A percentile compares a stretch with the other conserved stretches of the same genome.
Conservation (phyloP, 2,113 vertebrate species). For the Sapajus apella region DNA sequence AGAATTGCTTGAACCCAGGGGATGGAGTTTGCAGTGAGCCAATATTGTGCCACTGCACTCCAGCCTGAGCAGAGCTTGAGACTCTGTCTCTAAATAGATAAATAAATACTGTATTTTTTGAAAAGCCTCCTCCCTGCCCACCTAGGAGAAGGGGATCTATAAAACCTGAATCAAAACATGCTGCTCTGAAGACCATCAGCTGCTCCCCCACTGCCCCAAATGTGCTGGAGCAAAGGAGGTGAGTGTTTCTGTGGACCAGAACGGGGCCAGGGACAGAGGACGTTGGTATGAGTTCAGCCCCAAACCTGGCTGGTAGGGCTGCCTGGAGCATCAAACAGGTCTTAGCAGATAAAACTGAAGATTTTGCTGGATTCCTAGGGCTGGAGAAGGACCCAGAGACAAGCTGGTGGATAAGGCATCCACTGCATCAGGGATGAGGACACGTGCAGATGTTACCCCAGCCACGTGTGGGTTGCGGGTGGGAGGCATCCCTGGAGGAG, state of each 20-base stretch:
- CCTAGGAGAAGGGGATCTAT: neutral
- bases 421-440: no score
- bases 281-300: neutral
- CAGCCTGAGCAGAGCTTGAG: no score
- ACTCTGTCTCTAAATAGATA: neutral
- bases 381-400: neutral
- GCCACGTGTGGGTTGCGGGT: rapidly evolving
- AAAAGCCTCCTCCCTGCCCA: neutral
- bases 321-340: neutral
- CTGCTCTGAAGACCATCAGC: neutral
- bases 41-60: no score
- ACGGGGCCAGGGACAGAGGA: neutral
- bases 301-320: neutral
- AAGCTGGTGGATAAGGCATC: neutral
- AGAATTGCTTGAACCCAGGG: no score
- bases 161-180: rapidly evolving
- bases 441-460: neutral
- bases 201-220: no score
- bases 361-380: no score
- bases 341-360: neutral
- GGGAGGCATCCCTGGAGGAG: neutral
- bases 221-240: no score
- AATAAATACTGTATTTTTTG: neutral
- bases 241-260: neutral
- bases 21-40: no score